Evolutionary conservation across 2,888 invertebrate species (phyloP), one percentile per base, ranked within the genome.

Genomic region (Philaethria dido): DNA sequence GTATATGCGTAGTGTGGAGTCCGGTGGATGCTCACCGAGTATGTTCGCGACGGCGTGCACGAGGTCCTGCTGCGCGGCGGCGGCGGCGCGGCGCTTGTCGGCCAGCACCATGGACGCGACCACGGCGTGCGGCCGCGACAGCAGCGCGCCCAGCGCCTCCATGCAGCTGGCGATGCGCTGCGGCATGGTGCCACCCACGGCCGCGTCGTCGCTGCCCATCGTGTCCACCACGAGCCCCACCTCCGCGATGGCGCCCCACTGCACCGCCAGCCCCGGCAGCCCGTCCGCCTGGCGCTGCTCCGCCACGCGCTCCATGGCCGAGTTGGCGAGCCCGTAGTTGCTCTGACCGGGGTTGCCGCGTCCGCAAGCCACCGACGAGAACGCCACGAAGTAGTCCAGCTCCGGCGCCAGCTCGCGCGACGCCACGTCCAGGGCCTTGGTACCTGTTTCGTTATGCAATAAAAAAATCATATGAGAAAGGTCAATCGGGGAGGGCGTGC

Each of bases 161-260:
- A 99, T 92, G 87, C 99, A 99, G 29, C 98, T 99, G n/a, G 95
- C 90, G 93, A 99, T 98, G 76, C 98, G 95, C 90, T 99, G 99
- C 14, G 99, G 99, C 75, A 99, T 86, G 8, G 99, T 99, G 72
- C 99, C 99, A 69, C 98, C 98, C 74, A 99, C 96, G 76, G 97
- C 97, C 0, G 96, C 96, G 61, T 98, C 97, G 86, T 98, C 98
- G 74, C 94, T 95, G 39, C 98, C 97, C 95, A 98, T 96, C 55
- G 95, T 96, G 79, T 98, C 98, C 80, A 97, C 89, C 69, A 99
- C 95, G 66, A 99, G 94, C 62, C 99, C 99, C 48, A 99, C 99
- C 86, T 99, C 99, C 67, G 99, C 99, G 80, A 99, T 97, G 69
- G 99, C 99, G 74, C 99, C 99, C 99, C 99, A 99, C 89, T 99